Conservation (phyloP, 2,797 vertebrate species). For the Rhabdophis nuchalis region DNA sequence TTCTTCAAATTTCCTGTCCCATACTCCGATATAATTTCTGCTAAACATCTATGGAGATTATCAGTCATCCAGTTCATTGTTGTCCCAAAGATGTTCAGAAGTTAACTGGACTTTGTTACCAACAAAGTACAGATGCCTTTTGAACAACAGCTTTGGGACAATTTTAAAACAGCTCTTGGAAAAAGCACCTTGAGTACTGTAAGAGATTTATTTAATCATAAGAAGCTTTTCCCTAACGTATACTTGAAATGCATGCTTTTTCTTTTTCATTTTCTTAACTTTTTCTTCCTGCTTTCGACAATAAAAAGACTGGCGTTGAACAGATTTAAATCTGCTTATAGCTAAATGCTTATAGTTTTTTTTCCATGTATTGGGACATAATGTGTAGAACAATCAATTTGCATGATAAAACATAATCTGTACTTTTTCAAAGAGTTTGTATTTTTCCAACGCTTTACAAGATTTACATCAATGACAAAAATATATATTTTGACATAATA, state of each 20-base stretch:
- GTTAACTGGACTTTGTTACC: background rate
- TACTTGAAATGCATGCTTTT: slow-evolving; percentile 30
- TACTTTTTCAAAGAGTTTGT: slow-evolving; percentile 18
- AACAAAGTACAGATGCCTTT: background rate
- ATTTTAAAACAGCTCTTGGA: slow-evolving; percentile 47
- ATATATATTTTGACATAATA: background rate
- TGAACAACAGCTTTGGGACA: background rate
- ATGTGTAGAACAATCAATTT: background rate
- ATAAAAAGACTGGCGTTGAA: background rate
- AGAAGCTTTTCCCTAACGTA: slow-evolving; percentile 15
- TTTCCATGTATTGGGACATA: slow-evolving; percentile 17
- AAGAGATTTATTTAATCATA: slow-evolving; percentile 12
- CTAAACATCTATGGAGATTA: slow-evolving; percentile 14
- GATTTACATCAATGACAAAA: background rate
- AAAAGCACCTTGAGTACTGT: slow-evolving; percentile 25
- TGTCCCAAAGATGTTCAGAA: background rate
- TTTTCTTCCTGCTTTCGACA: background rate
- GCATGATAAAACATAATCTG: slow-evolving; percentile 14
- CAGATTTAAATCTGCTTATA: slow-evolving; percentile 27
- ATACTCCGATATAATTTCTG: background rate
- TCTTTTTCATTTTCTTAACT: background rate
- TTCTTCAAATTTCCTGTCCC: slow-evolving; percentile 23
- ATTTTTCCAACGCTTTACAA: background rate
- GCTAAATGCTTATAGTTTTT: background rate
- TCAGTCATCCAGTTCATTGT: background rate